These are phyloP conservation scores for Enteromius anoplus DNA, from an alignment of 2,797 vertebrate genomes.

Conservation along the genomic window DNA sequence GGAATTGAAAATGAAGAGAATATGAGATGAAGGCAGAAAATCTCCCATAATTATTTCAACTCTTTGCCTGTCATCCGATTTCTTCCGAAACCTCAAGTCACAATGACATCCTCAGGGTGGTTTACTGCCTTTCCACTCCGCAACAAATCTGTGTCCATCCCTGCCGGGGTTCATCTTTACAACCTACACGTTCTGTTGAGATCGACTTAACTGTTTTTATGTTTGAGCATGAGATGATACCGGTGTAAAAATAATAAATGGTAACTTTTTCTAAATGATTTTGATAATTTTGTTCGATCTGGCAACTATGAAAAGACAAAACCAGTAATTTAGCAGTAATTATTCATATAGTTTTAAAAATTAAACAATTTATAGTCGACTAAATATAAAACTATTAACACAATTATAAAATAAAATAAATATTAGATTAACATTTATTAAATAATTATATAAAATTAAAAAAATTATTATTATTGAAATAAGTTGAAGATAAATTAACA, in stretches of 20 bases:
- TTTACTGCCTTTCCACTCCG: neutral
- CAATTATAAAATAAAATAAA: neutral
- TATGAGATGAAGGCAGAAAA: conserved; percentile 34
- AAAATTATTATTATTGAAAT: neutral
- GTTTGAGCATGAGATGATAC: neutral
- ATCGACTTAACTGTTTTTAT: neutral
- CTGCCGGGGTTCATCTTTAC: conserved; percentile 5
- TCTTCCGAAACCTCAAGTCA: conserved; percentile 29
- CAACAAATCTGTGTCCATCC: conserved; percentile 25
- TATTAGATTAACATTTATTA: neutral
- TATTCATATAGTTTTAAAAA: neutral
- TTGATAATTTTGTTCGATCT: neutral
- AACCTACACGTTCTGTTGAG: neutral
- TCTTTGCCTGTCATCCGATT: conserved; percentile 18
- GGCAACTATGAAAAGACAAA: neutral
- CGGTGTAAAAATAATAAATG: neutral
- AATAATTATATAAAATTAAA: too few relatives aligned
- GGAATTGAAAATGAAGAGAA: conserved; percentile 45
- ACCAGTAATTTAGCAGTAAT: neutral
- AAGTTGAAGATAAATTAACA: neutral
- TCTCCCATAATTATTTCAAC: conserved; percentile 32
- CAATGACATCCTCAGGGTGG: neutral
- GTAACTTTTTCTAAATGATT: neutral
- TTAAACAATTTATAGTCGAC: neutral
- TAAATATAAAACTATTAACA: neutral